A percentile compares a stretch with the other conserved stretches of the same genome.
These are phyloP conservation scores for Willisornis vidua DNA, from an alignment of 2,113 vertebrate species.

Conservation along the genomic window DNA sequence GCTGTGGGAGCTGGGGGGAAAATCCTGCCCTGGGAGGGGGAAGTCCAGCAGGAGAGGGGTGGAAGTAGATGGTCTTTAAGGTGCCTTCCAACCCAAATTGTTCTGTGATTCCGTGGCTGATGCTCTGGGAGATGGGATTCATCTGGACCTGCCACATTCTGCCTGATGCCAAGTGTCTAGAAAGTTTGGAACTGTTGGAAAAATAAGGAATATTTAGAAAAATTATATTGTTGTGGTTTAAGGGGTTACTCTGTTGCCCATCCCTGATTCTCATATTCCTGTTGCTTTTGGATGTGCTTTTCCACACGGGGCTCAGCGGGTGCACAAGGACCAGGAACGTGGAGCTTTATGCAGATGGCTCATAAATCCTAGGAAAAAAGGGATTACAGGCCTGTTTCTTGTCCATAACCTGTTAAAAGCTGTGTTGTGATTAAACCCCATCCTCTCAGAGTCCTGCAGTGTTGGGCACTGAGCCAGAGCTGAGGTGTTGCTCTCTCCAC, in stretches of 20 bases:
- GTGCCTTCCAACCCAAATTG: fast-evolving
- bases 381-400: neutral
- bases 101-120: fast-evolving
- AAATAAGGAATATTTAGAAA: neutral
- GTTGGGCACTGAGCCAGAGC: neutral
- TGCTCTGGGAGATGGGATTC: fast-evolving
- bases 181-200: neutral
- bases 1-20: neutral
- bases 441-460: neutral
- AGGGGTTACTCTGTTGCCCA: neutral
- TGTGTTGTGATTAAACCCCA: neutral
- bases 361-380: neutral
- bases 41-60: fast-evolving
- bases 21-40: neutral
- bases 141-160: fast-evolving
- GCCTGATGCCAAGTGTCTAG: fast-evolving
- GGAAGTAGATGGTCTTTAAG: neutral
- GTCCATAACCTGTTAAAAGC: neutral
- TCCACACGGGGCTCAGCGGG: neutral
- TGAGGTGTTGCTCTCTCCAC: neutral
- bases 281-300: neutral
- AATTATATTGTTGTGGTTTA: neutral
- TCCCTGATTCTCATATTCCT: neutral
- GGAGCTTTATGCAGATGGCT: neutral
- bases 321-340: fast-evolving